Conservation (phyloP, 2,797 vertebrate species). For the Epinephelus coioides region DNA sequence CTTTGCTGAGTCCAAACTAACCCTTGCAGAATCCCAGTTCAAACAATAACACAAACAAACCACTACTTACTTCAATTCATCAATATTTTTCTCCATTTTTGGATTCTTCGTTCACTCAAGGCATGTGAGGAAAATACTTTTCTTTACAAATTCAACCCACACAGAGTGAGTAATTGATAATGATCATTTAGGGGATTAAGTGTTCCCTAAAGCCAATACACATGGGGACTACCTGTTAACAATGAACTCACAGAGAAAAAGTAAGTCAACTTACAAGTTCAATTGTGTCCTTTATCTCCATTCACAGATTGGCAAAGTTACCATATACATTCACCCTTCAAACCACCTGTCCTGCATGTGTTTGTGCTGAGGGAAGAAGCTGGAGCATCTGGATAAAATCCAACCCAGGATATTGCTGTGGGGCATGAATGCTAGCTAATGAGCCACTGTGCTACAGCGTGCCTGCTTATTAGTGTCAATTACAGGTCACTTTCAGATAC, state of each 20-base stretch:
- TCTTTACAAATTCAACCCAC: no score
- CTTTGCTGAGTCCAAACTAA: no score
- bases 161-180: no score
- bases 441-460: constrained; percentile 29
- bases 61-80: no score
- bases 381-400: constrained; percentile 56
- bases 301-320: not conserved
- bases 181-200: no score
- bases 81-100: no score
- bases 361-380: constrained; percentile 23
- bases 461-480: constrained; percentile 53
- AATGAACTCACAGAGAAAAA: not conserved
- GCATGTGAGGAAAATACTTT: no score
- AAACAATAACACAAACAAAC: no score
- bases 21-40: no score
- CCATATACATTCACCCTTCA: not conserved
- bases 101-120: no score
- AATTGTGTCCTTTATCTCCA: not conserved
- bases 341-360: constrained; percentile 18
- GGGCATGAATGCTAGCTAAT: constrained; percentile 33
- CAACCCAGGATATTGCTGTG: constrained; percentile 47
- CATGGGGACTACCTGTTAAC: not conserved
- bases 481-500: constrained; percentile 44
- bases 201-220: not conserved
- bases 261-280: not conserved